Base-by-base conservation (phyloP, 92 coral and sea anemone species). In the Actinostola sp. region DNA sequence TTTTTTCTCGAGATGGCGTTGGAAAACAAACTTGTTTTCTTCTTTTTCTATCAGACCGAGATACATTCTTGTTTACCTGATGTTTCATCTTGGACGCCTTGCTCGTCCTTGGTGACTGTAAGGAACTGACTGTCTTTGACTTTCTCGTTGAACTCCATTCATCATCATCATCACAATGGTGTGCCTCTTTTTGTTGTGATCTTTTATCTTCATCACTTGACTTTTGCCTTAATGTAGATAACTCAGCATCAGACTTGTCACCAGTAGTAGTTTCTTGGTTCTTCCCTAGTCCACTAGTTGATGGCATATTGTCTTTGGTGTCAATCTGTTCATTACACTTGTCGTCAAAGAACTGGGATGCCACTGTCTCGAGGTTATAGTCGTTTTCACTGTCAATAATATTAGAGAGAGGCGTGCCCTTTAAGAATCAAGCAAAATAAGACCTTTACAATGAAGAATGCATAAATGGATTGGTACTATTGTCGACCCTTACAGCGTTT, bases 341-440 rank as follows among this genome's bases (percentile, higher is more conserved):
- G 27, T 80, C 92, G 25, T 65, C 94, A 27, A 84, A 74, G 30
- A 82, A 75, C 63, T 93, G 97, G 24, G 98, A 90, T 3, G 98
- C 89, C 33, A 93, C 63, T 51, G 72, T 85, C 33, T 93, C 90
- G 54, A 93, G 72, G 66, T 85, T 88, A 65, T 88, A 91, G 1
- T 83, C 86, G 41, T 93, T 85, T 28, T 64, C 70, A 16, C 55
- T 66, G 21, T 38, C 59, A 27, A 27, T 29, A 27, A 6, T 26
- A 3, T 5, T 30, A 13, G 63, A 27, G 6, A 66, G 66, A n/a
- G 32, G 77, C 16, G 39, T 2, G 4, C 39, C 42, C 11, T 36
- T 11, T 16, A 6, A 16, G 53, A 46, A 36, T 36, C 23, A 46
- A 46, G 19, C 3, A 46, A 46, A 46, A 46, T n/a, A 46, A 6